Base-by-base conservation (phyloP, 1,140 invertebrate genomes). In the Papilio glaucus region DNA sequence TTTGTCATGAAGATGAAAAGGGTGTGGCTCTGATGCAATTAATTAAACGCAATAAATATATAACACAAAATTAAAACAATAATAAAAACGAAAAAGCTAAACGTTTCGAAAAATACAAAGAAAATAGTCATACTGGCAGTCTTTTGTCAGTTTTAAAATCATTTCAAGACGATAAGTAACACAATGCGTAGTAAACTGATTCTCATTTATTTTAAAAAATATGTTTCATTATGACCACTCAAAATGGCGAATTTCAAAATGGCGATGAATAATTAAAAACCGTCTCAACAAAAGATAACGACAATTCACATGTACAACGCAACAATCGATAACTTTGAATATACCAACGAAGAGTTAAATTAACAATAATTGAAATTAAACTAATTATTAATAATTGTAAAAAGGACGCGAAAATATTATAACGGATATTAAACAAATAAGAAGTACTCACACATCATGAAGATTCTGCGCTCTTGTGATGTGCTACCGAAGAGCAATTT, bases 211-310 rank as follows among this genome's bases (percentile, higher is more conserved):
- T n/a, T n/a, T n/a, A n/a, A n/a, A n/a, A n/a, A n/a, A n/a, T n/a
- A n/a, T n/a, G n/a, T n/a, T n/a, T n/a, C n/a, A n/a, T n/a, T n/a
- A n/a, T n/a, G n/a, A n/a, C n/a, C n/a, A n/a, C n/a, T n/a, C n/a
- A n/a, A n/a, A n/a, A n/a, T n/a, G n/a, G n/a, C n/a, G 1, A 18
- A 49, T 21, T 49, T 49, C 45, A 49, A 49, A 49, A 49, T 49
- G 15, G 15, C 15, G 18, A 10, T 8, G 42, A 7, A 45, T 6
- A 18, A 45, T 15, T 49, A 18, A 49, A 49, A 49, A 21, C 38
- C 10, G 4, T 49, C 18, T 15, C 49, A 13, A 24, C 5, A 45
- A 3, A 45, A 45, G 15, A 21, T 21, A 24, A 57, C 12, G 49
- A 57, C 24, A 57, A 57, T 57, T 4, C 2, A 49, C 15, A 3